phyloP scores from a whole-genome alignment of 2,888 invertebrate species.

The Drosophila infuscata region DNA sequence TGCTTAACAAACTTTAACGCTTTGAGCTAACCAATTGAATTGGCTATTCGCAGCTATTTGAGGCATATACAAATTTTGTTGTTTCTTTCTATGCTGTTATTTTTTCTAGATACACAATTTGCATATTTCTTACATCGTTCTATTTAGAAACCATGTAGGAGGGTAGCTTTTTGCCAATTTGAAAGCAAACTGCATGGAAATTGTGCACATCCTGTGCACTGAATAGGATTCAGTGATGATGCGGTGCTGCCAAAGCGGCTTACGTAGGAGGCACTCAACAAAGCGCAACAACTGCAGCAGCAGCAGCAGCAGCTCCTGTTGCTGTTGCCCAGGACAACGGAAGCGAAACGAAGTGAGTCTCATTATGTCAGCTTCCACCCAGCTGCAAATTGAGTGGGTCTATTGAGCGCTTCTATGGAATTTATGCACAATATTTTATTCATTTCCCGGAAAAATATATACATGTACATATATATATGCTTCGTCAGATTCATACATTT shows the following conservation, averaged over 20 bases:
- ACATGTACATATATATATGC: too few relatives aligned
- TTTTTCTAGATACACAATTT: constrained; percentile 13
- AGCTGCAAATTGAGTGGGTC: constrained; percentile 22
- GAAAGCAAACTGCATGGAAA: constrained; percentile 53
- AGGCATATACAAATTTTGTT: not conserved
- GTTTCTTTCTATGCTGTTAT: constrained; percentile 13
- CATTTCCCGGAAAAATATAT: constrained; percentile 41
- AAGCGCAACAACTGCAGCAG: constrained; percentile 13
- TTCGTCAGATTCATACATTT: constrained; percentile 17
- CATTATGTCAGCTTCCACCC: not conserved
- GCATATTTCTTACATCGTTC: constrained; percentile 23
- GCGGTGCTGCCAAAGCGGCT: constrained; percentile 53
- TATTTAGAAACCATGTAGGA: constrained; percentile 50
- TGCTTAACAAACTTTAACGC: constrained; percentile 12
- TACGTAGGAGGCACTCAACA: constrained; percentile 30
- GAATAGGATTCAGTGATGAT: constrained; percentile 17
- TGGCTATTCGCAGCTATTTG: not conserved
- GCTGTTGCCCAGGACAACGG: constrained; percentile 17
- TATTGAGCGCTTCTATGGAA: constrained; percentile 36
- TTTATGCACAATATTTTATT: constrained; percentile 61
- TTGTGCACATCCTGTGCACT: constrained; percentile 54
- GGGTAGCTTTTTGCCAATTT: constrained; percentile 49
- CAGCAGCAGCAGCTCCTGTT: constrained; percentile 35
- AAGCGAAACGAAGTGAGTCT: constrained; percentile 7
- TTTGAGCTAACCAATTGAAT: constrained; percentile 5